phyloP scores from a whole-genome alignment of 2,113 vertebrate species.

The Podarcis cretensis region DNA sequence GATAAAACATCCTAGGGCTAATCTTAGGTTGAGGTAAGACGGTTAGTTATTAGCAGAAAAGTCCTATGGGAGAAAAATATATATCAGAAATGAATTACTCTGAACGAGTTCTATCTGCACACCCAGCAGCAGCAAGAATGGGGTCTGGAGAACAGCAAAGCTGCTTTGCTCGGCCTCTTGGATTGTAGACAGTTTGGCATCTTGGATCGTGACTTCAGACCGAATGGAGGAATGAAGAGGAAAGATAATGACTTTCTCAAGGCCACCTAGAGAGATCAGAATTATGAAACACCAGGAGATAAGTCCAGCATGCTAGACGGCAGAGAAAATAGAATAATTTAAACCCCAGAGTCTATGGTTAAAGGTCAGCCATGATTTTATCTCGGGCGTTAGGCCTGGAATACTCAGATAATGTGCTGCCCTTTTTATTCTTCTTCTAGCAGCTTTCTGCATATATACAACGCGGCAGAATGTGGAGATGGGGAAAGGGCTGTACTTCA shows the following conservation, averaged over 20 bases:
- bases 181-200: neutral
- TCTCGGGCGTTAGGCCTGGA: neutral
- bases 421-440: constrained; percentile 17
- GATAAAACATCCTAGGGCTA: constrained; percentile 32
- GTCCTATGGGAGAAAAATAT: neutral
- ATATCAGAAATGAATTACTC: neutral
- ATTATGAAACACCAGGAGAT: constrained; percentile 8
- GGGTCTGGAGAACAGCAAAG: neutral
- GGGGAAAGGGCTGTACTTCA: neutral
- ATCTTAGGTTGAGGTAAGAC: constrained; percentile 26
- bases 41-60: neutral
- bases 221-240: neutral
- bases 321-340: neutral
- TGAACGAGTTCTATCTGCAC: neutral
- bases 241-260: constrained; percentile 9
- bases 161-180: neutral
- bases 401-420: neutral
- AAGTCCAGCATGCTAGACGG: neutral
- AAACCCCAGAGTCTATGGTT: neutral
- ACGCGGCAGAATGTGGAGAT: too few relatives aligned
- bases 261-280: neutral
- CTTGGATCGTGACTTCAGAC: neutral
- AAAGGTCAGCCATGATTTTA: constrained; percentile 20
- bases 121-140: neutral
- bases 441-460: constrained; percentile 1